Conservation (phyloP, 2,888 invertebrate genomes). For the Frankliniella intonsa region DNA sequence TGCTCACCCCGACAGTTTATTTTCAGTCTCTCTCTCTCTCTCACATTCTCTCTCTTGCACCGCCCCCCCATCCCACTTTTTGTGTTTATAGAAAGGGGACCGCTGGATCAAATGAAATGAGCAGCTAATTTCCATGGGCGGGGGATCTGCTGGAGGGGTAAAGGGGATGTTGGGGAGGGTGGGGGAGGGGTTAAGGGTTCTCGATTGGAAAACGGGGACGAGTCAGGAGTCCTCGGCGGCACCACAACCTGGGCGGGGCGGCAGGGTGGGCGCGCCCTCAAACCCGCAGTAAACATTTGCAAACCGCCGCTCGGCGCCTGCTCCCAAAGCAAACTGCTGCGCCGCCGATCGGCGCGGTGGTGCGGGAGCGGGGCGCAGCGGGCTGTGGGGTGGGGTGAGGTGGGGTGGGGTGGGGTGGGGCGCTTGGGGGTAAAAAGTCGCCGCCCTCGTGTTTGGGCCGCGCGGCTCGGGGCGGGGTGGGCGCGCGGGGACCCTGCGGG, state of each 20-base stretch:
- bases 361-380: not conserved
- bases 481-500: no score
- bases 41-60: not conserved
- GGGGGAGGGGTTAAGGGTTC: no score
- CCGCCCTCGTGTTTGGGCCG: no score
- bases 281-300: not conserved
- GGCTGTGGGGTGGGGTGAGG: no score
- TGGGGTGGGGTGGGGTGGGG: no score
- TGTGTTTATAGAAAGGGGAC: not conserved
- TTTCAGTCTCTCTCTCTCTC: not conserved
- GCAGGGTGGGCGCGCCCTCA: not conserved
- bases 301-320: not conserved
- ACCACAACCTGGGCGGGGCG: no score
- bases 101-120: slow-evolving; percentile 9
- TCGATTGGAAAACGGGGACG: not conserved
- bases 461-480: no score
- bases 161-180: no score
- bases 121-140: slow-evolving; percentile 11
- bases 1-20: not conserved
- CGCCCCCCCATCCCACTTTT: not conserved
- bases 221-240: not conserved
- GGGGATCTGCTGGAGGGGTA: not conserved
- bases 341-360: no score
- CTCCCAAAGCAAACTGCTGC: no score
- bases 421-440: no score